These are phyloP conservation scores for Sepiola atlantica DNA, from an alignment of 2,888 invertebrate genomes.

Conservation along the genomic window DNA sequence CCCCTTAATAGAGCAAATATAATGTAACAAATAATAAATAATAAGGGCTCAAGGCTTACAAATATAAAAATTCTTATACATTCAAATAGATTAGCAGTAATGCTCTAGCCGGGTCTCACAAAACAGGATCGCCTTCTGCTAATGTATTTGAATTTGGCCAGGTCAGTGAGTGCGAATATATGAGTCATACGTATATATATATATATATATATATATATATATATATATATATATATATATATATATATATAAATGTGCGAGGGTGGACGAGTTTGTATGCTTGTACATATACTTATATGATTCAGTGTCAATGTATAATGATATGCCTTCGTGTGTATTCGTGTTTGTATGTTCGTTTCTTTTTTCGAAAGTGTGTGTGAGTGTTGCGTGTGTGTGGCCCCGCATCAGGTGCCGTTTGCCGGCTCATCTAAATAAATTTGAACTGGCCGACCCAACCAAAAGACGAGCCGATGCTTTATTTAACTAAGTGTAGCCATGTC, in stretches of 20 bases:
- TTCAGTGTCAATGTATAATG: neutral
- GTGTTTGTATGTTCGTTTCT: neutral
- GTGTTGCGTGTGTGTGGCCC: neutral
- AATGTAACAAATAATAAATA: too few relatives aligned
- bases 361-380: neutral
- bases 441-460: neutral
- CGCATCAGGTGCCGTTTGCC: neutral
- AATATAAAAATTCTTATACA: too few relatives aligned
- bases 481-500: neutral
- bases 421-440: neutral
- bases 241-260: too few relatives aligned
- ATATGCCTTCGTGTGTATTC: neutral
- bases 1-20: too few relatives aligned
- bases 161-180: too few relatives aligned
- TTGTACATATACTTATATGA: neutral
- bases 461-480: neutral
- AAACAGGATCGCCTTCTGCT: too few relatives aligned
- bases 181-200: neutral
- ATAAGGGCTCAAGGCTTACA: too few relatives aligned
- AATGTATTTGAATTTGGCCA: too few relatives aligned
- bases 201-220: conserved; percentile 5
- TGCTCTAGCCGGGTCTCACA: too few relatives aligned
- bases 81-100: too few relatives aligned
- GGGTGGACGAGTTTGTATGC: too few relatives aligned
- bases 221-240: neutral